Evolutionary conservation across 2,888 invertebrate species (phyloP).

Genomic region (Coelinius sp.): DNA sequence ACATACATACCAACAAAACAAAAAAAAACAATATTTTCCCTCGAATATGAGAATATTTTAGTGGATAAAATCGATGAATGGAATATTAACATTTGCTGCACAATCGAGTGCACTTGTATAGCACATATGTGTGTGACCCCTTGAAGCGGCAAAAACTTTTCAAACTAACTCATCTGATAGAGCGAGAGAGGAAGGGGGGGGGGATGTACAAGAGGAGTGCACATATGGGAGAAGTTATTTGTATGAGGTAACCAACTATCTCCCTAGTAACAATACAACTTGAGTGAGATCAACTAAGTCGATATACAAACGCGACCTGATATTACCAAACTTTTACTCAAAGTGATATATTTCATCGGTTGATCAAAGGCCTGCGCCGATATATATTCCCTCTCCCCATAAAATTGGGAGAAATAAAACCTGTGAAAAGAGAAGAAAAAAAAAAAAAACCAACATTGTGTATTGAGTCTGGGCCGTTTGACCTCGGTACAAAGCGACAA

Average conservation of each 20-base stretch:
- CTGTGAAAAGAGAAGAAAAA: not conserved
- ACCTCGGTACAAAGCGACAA: constrained; percentile 30
- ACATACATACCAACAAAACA: not conserved
- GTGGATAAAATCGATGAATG: not conserved
- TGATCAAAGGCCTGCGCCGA: constrained; percentile 29
- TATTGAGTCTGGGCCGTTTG: constrained; percentile 12
- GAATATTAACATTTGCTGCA: not conserved
- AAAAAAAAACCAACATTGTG: constrained; percentile 2
- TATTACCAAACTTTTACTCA: constrained; percentile 35
- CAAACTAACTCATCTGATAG: constrained; percentile 12
- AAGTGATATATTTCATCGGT: constrained; percentile 32
- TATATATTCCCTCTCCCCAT: not conserved
- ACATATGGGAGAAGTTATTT: constrained; percentile 18
- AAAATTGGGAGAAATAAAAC: constrained; percentile 3
- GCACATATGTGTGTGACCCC: not conserved
- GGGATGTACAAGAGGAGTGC: not conserved
- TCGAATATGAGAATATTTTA: not conserved
- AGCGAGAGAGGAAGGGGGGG: not conserved
- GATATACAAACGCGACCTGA: constrained; percentile 19
- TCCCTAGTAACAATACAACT: constrained; percentile 10
- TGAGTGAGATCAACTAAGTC: not conserved
- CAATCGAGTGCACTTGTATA: constrained; percentile 12
- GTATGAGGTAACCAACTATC: constrained; percentile 13
- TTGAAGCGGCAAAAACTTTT: constrained; percentile 8
- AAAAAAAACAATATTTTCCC: not conserved